Base-by-base conservation (phyloP, 1,140 invertebrate species). In the Drosophila ambigua region DNA sequence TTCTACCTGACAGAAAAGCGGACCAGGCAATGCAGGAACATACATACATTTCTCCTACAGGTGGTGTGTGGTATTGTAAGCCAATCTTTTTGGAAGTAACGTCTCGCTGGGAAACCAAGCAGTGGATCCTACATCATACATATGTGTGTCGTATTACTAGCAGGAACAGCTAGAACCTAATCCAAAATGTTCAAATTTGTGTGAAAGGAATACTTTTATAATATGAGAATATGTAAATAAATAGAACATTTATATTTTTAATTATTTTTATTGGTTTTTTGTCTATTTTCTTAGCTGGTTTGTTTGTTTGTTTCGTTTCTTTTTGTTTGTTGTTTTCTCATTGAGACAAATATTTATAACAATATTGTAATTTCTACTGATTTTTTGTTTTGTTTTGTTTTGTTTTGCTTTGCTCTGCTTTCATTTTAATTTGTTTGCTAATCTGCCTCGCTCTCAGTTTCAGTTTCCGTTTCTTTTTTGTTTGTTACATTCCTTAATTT, bases 261-360 rank as follows among this genome's bases (percentile, higher is more conserved):
- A 57, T 74, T 39, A 44, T 57, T 52, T 61, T 79, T 72, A 71
- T 61, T 69, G 53, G 66, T 61, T 69, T 48, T 55, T 51, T 79
- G 58, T 83, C 57, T 69, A 67, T 83, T 72, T 83, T 80, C 64
- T 82, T 78, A 20, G 20, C 20, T 83, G 77, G 13, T 71, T 77
- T 73, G 58, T 48, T 77, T 73, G 58, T 48, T 67, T 80, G 54
- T 49, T 31, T 61, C 35, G 48, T 60, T 63, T 45, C 48, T 16
- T 44, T 55, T 46, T 45, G 20, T 43, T 57, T 50, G 64, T 71
- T 45, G 61, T 66, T 76, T 85, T 85, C 78, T 85, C 81, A 85
- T 87, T 85, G 81, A 85, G 81, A 85, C 81, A 87, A 85, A 85
- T 85, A 85, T 87, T 85, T 85, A 85, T 85, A 85, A 85, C 81